A percentile compares a stretch with the other conserved stretches of the same genome.
phyloP scores from a whole-genome alignment of 2,797 vertebrate genomes.

The Clamator glandarius region DNA sequence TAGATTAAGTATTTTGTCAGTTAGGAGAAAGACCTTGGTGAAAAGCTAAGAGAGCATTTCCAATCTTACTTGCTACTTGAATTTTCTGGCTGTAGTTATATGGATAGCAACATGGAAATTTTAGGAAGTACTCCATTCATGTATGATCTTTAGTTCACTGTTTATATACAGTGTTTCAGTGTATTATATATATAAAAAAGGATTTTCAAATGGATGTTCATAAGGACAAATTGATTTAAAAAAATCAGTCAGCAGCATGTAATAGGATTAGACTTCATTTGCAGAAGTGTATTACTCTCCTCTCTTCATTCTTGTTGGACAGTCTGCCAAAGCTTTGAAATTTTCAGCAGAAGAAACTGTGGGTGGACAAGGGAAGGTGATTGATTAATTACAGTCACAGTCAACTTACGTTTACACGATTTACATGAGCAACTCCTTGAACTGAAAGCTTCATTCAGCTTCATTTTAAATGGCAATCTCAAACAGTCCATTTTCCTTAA shows the following conservation, averaged over 20 bases:
- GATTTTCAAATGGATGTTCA: not conserved
- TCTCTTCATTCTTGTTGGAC: not conserved
- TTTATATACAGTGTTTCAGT: not conserved
- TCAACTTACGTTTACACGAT: slow-evolving; percentile 46
- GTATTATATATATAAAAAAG: not conserved
- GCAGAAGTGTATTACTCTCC: not conserved
- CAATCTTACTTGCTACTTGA: not conserved
- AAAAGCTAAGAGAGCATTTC: not conserved
- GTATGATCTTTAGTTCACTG: not conserved
- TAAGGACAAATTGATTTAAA: not conserved
- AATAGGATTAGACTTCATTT: slow-evolving; percentile 8
- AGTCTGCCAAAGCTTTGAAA: slow-evolving; percentile 3
- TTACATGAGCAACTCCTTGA: slow-evolving; percentile 38
- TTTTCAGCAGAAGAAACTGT: slow-evolving; percentile 48
- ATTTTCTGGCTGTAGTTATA: not conserved
- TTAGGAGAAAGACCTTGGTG: not conserved
- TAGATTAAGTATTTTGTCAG: not conserved
- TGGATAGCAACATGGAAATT: not conserved
- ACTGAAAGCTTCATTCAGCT: slow-evolving; percentile 51
- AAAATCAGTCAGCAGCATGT: not conserved
- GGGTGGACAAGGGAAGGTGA: slow-evolving; percentile 18
- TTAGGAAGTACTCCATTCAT: not conserved
- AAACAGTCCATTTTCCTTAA: slow-evolving; percentile 37
- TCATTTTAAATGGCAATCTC: slow-evolving; percentile 1
- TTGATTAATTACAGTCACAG: slow-evolving; percentile 49